A percentile compares a stretch with the other conserved stretches of the same genome.
phyloP scores from a whole-genome alignment of 2,888 invertebrate species.

The Empis stercorea region DNA sequence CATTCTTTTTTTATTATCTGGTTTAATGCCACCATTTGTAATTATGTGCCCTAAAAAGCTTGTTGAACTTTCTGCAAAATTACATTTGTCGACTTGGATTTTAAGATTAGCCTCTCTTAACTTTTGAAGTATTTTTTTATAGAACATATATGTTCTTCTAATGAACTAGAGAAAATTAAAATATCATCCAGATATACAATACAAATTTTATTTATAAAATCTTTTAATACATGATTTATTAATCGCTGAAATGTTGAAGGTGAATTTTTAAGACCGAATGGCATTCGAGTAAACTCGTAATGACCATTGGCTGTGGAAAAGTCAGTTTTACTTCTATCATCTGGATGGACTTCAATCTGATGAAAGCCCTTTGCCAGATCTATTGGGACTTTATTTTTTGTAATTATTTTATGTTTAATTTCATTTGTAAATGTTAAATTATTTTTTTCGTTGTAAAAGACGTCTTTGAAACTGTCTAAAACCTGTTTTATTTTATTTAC shows the following conservation, averaged over 20 bases:
- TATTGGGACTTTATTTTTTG: not conserved
- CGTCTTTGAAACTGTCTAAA: not conserved
- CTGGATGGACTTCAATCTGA: too few species aligned
- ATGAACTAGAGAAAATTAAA: too few species aligned
- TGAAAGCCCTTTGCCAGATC: too few species aligned
- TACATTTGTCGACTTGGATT: not conserved
- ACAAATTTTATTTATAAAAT: too few species aligned
- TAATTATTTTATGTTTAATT: not conserved
- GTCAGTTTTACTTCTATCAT: too few species aligned
- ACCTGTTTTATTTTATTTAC: not conserved
- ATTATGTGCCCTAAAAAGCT: not conserved
- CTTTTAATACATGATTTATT: too few species aligned
- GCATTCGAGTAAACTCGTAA: too few species aligned
- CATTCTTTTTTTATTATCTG: not conserved
- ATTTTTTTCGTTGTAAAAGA: not conserved
- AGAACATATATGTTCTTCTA: too few species aligned
- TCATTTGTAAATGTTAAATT: not conserved
- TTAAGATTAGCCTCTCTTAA: not conserved
- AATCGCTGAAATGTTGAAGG: too few species aligned
- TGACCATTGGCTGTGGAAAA: too few species aligned
- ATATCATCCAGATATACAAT: too few species aligned
- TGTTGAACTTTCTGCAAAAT: not conserved
- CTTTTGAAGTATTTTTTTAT: not conserved
- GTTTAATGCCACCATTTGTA: not conserved
- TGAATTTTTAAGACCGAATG: too few species aligned